These are phyloP conservation scores for Smithornis capensis DNA, from an alignment of 2,113 vertebrate genomes.

Conservation along the genomic window DNA sequence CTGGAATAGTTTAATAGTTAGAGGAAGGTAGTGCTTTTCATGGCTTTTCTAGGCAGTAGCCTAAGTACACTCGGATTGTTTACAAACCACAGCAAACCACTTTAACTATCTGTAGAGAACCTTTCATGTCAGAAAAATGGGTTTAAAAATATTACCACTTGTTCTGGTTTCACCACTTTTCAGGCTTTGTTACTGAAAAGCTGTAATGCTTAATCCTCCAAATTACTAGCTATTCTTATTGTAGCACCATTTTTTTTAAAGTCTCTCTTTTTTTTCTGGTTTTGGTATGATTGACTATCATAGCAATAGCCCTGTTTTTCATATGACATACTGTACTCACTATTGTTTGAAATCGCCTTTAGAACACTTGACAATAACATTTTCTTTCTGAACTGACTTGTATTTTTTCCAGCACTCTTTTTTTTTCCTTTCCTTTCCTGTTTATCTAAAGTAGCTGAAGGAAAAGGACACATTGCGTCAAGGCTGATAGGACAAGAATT, in stretches of 20 bases:
- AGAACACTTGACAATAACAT: slow-evolving; percentile 62
- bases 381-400: slow-evolving; percentile 59
- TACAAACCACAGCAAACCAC: background rate
- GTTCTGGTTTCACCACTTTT: background rate
- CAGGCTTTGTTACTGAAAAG: background rate
- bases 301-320: background rate
- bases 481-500: slow-evolving; percentile 56
- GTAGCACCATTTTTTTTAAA: background rate
- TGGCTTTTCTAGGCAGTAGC: background rate
- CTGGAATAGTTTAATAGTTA: background rate
- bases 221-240: background rate
- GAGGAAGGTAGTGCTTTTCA: background rate
- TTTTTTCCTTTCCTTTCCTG: slow-evolving; percentile 69
- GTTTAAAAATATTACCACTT: background rate
- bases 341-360: slow-evolving; percentile 64
- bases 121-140: background rate
- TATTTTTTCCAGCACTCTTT: slow-evolving; percentile 64
- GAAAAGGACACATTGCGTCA: slow-evolving; percentile 55
- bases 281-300: background rate
- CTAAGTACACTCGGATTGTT: background rate
- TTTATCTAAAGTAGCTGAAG: slow-evolving; percentile 70
- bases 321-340: slow-evolving; percentile 12
- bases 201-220: background rate
- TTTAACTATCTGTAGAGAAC: background rate
- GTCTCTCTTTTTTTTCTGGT: background rate